phyloP scores from a whole-genome alignment of 2,888 invertebrate genomes.

The Drosophila vallismaia region DNA sequence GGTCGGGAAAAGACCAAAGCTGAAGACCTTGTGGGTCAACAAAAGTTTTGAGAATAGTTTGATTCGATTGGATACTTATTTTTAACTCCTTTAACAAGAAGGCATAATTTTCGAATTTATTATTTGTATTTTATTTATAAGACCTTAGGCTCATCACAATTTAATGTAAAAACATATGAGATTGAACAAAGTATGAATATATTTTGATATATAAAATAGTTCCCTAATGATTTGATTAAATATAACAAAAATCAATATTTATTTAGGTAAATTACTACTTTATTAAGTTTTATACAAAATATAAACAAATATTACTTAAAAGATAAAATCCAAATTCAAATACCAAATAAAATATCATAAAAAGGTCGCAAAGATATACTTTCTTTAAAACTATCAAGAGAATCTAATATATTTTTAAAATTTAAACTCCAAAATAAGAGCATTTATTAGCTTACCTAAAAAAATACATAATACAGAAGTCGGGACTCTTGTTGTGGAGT shows the following conservation, averaged over 20 bases:
- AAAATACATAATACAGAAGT: background rate
- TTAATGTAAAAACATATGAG: background rate
- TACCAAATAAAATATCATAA: no score
- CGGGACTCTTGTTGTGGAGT: conserved; percentile 17
- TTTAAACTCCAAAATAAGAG: background rate
- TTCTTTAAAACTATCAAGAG: no score
- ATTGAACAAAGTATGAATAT: no score
- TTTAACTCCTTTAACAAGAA: background rate
- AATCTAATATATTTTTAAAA: background rate
- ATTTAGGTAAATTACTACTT: background rate
- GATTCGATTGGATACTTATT: background rate
- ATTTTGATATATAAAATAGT: no score
- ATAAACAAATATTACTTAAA: no score
- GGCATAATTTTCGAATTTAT: background rate
- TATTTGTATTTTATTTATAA: background rate
- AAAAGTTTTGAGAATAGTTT: background rate
- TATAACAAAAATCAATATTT: background rate
- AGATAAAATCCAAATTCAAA: no score
- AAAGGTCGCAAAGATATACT: no score
- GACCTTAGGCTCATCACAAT: background rate
- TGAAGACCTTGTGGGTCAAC: background rate
- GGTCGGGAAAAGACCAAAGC: conserved; percentile 6
- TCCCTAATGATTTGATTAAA: no score
- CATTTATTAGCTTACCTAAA: conserved; percentile 5
- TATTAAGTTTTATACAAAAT: background rate